Conservation (phyloP, 1,140 invertebrate genomes). For the Dufourea novaeangliae region DNA sequence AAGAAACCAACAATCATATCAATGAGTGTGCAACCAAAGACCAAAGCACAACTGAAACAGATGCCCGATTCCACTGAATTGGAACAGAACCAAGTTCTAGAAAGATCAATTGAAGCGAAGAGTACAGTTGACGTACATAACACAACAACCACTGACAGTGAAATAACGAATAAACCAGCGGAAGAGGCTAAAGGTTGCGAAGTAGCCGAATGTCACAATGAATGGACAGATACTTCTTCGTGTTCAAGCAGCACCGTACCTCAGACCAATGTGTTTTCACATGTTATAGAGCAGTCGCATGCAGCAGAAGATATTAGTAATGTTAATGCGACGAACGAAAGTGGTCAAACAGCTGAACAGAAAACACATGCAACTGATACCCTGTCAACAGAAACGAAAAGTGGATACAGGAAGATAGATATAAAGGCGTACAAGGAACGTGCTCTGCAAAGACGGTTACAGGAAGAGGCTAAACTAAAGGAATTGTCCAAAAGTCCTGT, state of each 20-base stretch:
- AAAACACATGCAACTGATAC: not conserved
- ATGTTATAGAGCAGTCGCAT: not conserved
- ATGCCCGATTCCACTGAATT: slow-evolving; percentile 65
- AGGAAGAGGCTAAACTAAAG: slow-evolving; percentile 53
- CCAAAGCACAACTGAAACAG: slow-evolving; percentile 75
- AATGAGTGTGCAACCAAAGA: slow-evolving; percentile 57
- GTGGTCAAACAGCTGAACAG: not conserved
- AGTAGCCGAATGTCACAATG: not conserved
- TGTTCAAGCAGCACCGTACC: not conserved
- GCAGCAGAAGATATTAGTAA: not conserved
- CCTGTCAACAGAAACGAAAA: not conserved
- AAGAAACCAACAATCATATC: not conserved
- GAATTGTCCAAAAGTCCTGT: not conserved
- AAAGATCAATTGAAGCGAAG: not conserved
- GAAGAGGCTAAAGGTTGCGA: not conserved
- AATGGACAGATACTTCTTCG: not conserved
- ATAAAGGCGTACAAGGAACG: slow-evolving; percentile 77
- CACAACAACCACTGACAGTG: not conserved
- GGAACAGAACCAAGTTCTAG: not conserved
- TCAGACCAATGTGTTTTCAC: not conserved
- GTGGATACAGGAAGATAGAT: slow-evolving; percentile 70
- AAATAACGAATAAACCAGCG: not conserved
- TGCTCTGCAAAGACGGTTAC: slow-evolving; percentile 65
- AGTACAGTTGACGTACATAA: not conserved
- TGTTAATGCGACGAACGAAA: too few species aligned